Evolutionary conservation across 2,113 vertebrate species (phyloP).

Genomic region (Hypanus sabinus): DNA sequence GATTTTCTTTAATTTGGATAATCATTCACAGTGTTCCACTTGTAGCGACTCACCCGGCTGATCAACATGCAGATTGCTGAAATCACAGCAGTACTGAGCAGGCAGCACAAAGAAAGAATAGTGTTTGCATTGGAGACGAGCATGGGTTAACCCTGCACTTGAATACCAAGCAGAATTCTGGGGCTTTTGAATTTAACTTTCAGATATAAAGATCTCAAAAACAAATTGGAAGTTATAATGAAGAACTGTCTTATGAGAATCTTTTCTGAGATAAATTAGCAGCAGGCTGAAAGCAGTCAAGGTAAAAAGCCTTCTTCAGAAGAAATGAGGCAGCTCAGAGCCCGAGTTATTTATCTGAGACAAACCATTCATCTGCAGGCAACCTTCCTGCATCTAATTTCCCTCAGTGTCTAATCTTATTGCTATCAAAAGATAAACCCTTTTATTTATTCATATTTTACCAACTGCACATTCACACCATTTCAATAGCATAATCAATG

Average conservation of each 20-base stretch:
- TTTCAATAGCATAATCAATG: not conserved
- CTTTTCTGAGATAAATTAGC: not conserved
- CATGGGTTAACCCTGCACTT: not conserved
- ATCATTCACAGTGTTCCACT: too few relatives aligned
- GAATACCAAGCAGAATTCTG: too few relatives aligned
- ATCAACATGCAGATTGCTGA: too few relatives aligned
- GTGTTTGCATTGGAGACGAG: too few relatives aligned
- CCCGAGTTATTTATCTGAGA: conserved; percentile 16
- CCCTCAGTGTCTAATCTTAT: not conserved
- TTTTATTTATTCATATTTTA: not conserved
- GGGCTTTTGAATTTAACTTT: too few relatives aligned
- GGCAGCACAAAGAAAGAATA: too few relatives aligned
- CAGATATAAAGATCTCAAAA: too few relatives aligned
- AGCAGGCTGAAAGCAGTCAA: not conserved
- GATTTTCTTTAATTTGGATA: too few relatives aligned
- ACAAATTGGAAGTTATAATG: not conserved
- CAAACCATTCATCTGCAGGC: not conserved
- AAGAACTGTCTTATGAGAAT: not conserved
- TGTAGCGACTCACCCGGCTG: too few relatives aligned
- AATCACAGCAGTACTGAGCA: too few relatives aligned
- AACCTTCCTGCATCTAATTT: not conserved
- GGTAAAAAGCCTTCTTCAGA: not conserved
- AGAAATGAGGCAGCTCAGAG: not conserved
- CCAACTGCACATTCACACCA: not conserved
- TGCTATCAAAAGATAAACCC: not conserved